Conservation (phyloP, 1,140 invertebrate species). For the Brachystomella parvula region DNA sequence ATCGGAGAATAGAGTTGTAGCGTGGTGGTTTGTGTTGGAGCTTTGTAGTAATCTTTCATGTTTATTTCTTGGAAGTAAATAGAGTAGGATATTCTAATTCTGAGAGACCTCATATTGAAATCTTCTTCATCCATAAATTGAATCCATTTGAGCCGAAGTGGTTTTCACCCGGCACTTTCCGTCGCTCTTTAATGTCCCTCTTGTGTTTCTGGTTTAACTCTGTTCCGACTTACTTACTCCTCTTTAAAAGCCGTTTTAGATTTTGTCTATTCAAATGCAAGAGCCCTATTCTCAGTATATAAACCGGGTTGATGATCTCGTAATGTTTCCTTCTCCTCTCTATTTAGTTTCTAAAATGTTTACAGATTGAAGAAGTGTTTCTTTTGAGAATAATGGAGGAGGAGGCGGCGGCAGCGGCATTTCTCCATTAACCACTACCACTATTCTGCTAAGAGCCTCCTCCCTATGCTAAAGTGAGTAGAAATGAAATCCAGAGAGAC, state of each 20-base stretch:
- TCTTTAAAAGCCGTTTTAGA: conserved; percentile 6
- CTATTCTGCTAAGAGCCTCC: too few relatives aligned
- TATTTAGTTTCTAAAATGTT: neutral
- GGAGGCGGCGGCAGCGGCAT: neutral
- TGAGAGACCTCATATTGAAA: conserved; percentile 2
- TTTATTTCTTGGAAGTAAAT: too few relatives aligned
- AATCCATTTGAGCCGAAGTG: too few relatives aligned
- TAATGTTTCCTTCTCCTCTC: neutral
- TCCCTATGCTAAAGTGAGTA: too few relatives aligned
- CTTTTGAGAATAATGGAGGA: neutral
- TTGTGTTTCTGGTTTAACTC: too few relatives aligned
- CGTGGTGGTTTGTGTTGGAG: neutral
- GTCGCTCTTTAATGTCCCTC: too few relatives aligned
- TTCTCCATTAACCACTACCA: neutral
- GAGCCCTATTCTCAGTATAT: neutral
- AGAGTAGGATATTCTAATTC: too few relatives aligned
- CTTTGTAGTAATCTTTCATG: too few relatives aligned
- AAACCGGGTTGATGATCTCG: neutral
- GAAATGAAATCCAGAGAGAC: neutral
- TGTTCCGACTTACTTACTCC: too few relatives aligned
- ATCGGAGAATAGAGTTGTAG: too few relatives aligned
- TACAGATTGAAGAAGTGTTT: neutral
- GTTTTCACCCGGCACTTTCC: too few relatives aligned
- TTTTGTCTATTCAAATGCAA: conserved; percentile 10
- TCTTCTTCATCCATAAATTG: too few relatives aligned